Evolutionary conservation across 2,113 vertebrate species (phyloP).

Genomic region (Indicator indicator): DNA sequence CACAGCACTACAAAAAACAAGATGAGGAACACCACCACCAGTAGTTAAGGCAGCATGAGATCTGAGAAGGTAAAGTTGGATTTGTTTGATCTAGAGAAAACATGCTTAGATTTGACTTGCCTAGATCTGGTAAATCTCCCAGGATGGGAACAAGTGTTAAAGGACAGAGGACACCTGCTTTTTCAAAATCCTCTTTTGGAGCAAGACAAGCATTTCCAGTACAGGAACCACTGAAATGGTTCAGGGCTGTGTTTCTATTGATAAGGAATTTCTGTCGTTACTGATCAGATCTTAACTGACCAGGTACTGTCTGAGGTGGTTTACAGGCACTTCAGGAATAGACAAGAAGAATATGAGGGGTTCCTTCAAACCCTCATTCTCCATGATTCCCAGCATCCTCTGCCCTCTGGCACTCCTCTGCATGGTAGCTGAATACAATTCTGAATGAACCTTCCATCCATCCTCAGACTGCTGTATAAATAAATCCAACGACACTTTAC

Average conservation of each 20-base stretch:
- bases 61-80: neutral
- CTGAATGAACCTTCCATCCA: neutral
- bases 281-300: neutral
- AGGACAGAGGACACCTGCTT: neutral
- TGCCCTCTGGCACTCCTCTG: neutral
- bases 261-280: neutral
- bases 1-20: neutral
- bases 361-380: neutral
- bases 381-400: neutral
- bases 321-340: neutral
- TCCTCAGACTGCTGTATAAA: neutral
- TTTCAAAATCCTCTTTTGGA: neutral
- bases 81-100: neutral
- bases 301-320: neutral
- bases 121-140: neutral
- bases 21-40: neutral
- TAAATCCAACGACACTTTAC: constrained; percentile 38
- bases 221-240: neutral
- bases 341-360: neutral
- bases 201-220: neutral
- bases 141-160: neutral
- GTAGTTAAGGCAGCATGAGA: neutral
- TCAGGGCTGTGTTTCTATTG: neutral
- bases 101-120: fast-evolving
- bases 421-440: neutral